Evolutionary conservation across 1,140 invertebrate genomes (phyloP), one percentile per base, ranked within the genome.

Genomic region (Zeugodacus cucurbitae): DNA sequence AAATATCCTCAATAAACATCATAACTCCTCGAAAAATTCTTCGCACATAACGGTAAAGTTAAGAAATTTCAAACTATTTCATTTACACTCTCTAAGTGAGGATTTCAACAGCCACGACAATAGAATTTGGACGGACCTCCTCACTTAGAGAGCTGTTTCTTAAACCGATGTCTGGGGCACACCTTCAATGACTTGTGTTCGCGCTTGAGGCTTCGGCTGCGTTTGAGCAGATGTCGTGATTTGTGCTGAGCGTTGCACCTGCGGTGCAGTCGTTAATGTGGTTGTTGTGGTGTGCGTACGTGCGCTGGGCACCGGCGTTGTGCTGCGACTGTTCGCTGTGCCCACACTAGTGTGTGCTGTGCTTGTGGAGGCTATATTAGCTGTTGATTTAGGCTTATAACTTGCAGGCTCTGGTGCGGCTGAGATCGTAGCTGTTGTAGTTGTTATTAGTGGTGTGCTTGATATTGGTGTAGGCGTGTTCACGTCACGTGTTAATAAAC

Each of bases 81-180:
- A 20, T 74, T 22, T 48, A 70, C n/a, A 11, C 74, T 82, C 74
- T 82, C 74, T 82, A 82, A 29, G 5, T 54, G 74, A 82, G 10
- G 2, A 3, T 41, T 74, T 41, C 37, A 44, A 48, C 14, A 17
- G 48, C 48, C 2, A 3, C 2, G 1, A 4, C 48, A 4, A 17
- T 54, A 17, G 11, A 2, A 54, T 14, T 11, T 20, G 26, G 7
- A 5, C 10, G 3, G 3, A n/a, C 8, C n/a, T 1, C 58, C 34
- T n/a, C 74, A 87, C 87, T 90, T 92, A 93, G 91, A 92, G 91
- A 92, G 91, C 90, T 44, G 91, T 93, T 91, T 90, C 92, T 92
- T 93, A 93, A 88, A 93, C 93, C 8, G 93, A 93, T 32, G 93
- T 93, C 64, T 93, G 93, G 0, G 93, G 93, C 17, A 93, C 89